These are phyloP conservation scores for Pyrrhosoma nymphula DNA, from an alignment of 2,888 invertebrate species.

Conservation along the genomic window DNA sequence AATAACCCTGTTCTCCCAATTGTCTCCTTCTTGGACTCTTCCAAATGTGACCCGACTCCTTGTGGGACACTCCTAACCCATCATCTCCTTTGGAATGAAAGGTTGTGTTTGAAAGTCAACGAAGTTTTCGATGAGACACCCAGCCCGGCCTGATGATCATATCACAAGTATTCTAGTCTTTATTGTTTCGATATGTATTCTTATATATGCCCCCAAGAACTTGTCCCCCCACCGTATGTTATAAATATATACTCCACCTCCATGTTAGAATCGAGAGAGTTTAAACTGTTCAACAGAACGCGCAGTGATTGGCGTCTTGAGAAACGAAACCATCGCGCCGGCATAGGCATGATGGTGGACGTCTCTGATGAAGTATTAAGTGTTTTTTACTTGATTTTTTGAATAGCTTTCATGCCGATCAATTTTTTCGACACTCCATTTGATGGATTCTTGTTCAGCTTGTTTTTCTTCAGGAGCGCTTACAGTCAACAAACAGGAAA, in stretches of 20 bases:
- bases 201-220: slow-evolving; percentile 19
- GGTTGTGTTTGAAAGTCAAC: slow-evolving; percentile 39
- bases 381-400: slow-evolving; percentile 24
- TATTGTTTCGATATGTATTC: slow-evolving; percentile 31
- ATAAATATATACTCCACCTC: slow-evolving; percentile 34
- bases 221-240: slow-evolving; percentile 1
- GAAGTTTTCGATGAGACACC: slow-evolving; percentile 25
- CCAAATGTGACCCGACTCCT: slow-evolving; percentile 8
- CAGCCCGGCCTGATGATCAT: slow-evolving; percentile 43
- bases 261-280: background rate
- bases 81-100: slow-evolving; percentile 34
- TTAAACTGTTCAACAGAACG: background rate
- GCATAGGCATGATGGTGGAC: background rate
- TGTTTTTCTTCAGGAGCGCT: background rate
- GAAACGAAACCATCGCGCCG: background rate
- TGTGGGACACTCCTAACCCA: slow-evolving; percentile 8
- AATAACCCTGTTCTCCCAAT: background rate
- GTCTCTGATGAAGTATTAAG: slow-evolving; percentile 13
- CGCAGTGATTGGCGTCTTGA: background rate
- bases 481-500: background rate
- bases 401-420: slow-evolving; percentile 36
- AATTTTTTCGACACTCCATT: background rate
- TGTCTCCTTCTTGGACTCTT: slow-evolving; percentile 50
- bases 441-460: slow-evolving; percentile 5
- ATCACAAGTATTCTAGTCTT: slow-evolving; percentile 62